These are phyloP conservation scores for Lophotis ruficrista DNA, from an alignment of 2,113 vertebrate genomes.

Conservation along the genomic window DNA sequence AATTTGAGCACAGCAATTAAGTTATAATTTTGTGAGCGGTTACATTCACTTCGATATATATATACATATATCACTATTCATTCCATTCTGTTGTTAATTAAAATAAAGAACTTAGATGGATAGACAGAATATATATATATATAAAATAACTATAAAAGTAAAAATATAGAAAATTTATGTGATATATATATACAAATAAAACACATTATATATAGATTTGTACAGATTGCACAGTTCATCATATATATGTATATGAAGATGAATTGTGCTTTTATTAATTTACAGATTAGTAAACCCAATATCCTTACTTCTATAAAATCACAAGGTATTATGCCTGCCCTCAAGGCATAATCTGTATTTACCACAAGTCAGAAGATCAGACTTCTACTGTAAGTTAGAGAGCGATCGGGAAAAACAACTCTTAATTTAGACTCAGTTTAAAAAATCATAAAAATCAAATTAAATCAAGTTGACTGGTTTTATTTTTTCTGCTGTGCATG, in stretches of 20 bases:
- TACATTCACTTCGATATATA: background rate
- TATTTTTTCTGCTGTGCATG: background rate
- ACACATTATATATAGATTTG: background rate
- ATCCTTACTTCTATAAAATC: background rate
- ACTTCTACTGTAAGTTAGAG: background rate
- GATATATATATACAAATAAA: background rate
- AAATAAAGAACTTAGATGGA: background rate
- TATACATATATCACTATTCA: background rate
- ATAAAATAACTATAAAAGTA: background rate
- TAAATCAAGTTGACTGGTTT: background rate
- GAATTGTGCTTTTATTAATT: background rate
- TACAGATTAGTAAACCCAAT: background rate
- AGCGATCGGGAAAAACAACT: background rate
- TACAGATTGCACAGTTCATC: background rate
- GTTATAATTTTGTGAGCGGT: background rate
- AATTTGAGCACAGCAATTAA: background rate
- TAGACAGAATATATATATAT: background rate
- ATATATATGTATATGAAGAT: background rate
- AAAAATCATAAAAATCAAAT: background rate
- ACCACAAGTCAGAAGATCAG: background rate
- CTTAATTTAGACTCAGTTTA: background rate
- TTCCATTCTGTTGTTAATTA: background rate
- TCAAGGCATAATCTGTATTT: background rate
- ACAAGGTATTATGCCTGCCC: fast-evolving
- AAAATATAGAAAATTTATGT: background rate